phyloP scores from a whole-genome alignment of 2,113 vertebrate species.

The Circaetus cinerascens region DNA sequence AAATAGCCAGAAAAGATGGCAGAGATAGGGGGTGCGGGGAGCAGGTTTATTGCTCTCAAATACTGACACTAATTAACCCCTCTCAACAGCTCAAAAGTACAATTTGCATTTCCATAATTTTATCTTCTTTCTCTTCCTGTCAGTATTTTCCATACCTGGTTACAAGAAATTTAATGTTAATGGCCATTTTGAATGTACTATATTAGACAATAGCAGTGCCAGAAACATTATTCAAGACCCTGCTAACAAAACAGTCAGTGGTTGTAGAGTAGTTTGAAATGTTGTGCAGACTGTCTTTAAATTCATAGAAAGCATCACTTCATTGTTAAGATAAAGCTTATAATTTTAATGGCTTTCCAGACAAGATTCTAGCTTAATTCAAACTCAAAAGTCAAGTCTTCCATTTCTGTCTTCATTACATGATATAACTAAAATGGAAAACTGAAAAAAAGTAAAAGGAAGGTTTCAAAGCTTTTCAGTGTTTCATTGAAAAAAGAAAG shows the following conservation, averaged over 20 bases:
- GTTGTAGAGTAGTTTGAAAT: neutral
- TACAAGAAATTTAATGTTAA: neutral
- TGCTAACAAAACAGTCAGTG: neutral
- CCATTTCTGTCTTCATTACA: neutral
- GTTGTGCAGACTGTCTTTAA: neutral
- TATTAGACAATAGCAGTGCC: neutral
- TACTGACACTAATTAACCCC: neutral
- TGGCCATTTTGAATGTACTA: neutral
- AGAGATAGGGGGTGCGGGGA: fast-evolving
- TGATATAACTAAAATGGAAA: neutral
- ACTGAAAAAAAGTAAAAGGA: neutral
- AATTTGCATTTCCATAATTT: neutral
- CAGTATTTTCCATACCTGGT: neutral
- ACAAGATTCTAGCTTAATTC: neutral
- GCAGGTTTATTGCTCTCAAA: neutral
- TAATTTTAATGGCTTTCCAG: neutral
- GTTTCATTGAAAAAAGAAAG: neutral
- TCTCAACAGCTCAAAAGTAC: neutral
- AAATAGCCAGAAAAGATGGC: neutral
- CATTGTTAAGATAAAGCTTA: neutral
- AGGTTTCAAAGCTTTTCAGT: neutral
- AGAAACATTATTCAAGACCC: neutral
- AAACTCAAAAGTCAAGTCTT: neutral
- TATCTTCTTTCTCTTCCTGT: neutral
- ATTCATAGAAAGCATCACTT: neutral